Evolutionary conservation across 2,888 invertebrate genomes (phyloP), one percentile per base, ranked within the genome.

Genomic region (Cephalotes varians): DNA sequence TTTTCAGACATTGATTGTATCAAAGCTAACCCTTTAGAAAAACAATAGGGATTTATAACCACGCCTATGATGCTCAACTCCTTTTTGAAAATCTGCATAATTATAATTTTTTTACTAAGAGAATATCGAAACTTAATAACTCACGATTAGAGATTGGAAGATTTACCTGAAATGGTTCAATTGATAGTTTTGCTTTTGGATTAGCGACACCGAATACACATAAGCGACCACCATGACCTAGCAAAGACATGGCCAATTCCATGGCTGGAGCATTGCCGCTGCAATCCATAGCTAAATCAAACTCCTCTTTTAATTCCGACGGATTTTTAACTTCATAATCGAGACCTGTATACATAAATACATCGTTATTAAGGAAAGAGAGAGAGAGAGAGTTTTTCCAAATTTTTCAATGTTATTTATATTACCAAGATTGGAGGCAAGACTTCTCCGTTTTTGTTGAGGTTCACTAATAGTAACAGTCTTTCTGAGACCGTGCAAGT

Each of bases 251-350:
- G 2, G 95, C 96, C 2, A 96, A 95, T 92, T 97, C 96, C 94
- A 97, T 96, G 0, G 97, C 97, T 82, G 96, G 96, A 0, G 96
- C 96, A 12, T 95, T 96, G 92, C 97, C 97, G 92, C 97, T 97
- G 91, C 97, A 97, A 87, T 97, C 97, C n/a, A 97, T 95, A 12
- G 96, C 96, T 58, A 97, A 94, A 89, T 97, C 96, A 87, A 96
- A 97, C 0, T 95, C 93, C 21, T 95, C 94, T 5, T 95, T 95
- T 82, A 97, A 90, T 2, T 96, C 95, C 3, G 95, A 95, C 0
- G 97, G 97, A 3, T 95, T 95, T 0, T 96, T 91, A 0, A 96
- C 93, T 15, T 95, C 94, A 93, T 94, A 97, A n/a, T 96, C 96
- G 47, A 96, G 95, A 31, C 96, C 97, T 96, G 44, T 67, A 25